phyloP scores from a whole-genome alignment of 2,113 vertebrate species.

The Hassar affinis region DNA sequence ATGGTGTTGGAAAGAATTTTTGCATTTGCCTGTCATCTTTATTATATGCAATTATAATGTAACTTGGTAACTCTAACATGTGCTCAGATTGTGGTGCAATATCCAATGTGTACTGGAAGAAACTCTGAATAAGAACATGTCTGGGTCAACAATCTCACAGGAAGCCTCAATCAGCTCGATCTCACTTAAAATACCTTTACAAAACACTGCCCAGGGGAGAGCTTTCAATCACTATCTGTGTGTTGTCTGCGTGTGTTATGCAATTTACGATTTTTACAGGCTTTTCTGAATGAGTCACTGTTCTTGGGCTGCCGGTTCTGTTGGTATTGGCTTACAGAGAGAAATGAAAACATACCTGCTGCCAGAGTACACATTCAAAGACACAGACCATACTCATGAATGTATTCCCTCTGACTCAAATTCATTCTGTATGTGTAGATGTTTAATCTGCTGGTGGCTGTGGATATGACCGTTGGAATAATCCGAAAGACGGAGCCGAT shows the following conservation, averaged over 20 bases:
- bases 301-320: conserved; percentile 43
- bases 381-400: conserved; percentile 49
- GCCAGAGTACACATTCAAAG: conserved; percentile 48
- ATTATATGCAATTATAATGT: neutral
- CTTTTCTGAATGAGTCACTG: conserved; percentile 55
- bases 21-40: neutral
- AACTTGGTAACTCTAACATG: neutral
- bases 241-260: conserved; percentile 32
- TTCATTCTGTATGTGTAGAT: conserved; percentile 49
- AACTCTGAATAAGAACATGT: conserved; percentile 2
- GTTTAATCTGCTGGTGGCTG: conserved; percentile 42
- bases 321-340: conserved; percentile 47
- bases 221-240: conserved; percentile 9
- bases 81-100: neutral
- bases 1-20: neutral
- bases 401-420: conserved; percentile 21
- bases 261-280: conserved; percentile 46
- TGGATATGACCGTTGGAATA: conserved; percentile 1
- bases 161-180: conserved; percentile 22
- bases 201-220: conserved; percentile 17
- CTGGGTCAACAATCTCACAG: conserved; percentile 20
- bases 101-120: neutral
- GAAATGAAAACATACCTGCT: conserved; percentile 46
- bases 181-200: neutral
- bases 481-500: conserved; percentile 30